Evolutionary conservation across 2,113 vertebrate species (phyloP).

Genomic region (Rhabdornis inornatus): DNA sequence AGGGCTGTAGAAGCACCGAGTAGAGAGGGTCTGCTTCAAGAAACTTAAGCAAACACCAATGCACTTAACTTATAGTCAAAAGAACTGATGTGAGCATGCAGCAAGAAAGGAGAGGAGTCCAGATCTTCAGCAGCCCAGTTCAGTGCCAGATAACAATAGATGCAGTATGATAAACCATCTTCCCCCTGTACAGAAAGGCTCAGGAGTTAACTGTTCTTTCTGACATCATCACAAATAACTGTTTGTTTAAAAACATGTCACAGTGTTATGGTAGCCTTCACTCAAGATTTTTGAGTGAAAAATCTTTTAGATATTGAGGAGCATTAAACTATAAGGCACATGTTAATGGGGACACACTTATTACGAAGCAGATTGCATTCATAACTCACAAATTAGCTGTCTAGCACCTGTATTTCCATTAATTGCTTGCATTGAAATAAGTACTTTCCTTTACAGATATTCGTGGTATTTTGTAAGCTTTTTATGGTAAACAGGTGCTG

Average conservation of each 20-base stretch:
- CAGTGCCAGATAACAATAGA: neutral
- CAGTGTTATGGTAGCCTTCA: neutral
- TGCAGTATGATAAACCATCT: neutral
- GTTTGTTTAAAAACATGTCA: neutral
- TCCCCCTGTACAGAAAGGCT: neutral
- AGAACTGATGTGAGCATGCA: neutral
- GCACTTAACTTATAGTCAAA: neutral
- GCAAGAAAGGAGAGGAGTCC: neutral
- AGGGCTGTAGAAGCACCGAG: neutral
- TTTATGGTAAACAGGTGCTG: neutral
- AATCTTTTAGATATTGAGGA: neutral
- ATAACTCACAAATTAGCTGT: neutral
- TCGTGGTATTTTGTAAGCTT: neutral
- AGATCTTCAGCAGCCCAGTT: neutral
- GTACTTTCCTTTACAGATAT: neutral
- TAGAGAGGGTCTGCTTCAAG: neutral
- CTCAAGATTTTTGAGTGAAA: neutral
- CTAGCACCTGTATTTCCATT: neutral
- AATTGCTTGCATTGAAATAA: neutral
- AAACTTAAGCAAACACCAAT: neutral
- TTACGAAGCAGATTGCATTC: neutral
- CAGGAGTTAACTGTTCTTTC: neutral
- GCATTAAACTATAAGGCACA: neutral
- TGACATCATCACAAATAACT: neutral
- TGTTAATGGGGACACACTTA: neutral